Evolutionary conservation across 2,113 vertebrate genomes (phyloP).

Genomic region (Plestiodon gilberti): DNA sequence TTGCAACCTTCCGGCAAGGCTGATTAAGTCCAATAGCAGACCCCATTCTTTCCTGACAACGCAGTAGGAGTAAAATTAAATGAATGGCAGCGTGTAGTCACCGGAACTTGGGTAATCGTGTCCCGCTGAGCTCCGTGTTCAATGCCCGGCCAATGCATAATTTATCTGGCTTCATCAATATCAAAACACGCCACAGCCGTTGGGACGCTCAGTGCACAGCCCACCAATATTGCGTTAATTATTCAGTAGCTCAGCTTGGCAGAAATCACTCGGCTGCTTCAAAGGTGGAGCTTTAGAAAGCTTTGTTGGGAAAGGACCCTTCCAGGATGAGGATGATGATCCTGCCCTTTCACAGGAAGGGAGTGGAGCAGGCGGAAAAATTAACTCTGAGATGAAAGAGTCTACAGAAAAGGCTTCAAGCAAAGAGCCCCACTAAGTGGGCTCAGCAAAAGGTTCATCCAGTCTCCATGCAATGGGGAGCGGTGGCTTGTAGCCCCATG

Average conservation of each 20-base stretch:
- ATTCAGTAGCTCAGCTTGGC: slow-evolving; percentile 46
- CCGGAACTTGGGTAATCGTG: slow-evolving; percentile 43
- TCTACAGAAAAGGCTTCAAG: neutral
- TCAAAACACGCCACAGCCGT: slow-evolving; percentile 67
- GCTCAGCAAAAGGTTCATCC: neutral
- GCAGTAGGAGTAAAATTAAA: slow-evolving; percentile 40
- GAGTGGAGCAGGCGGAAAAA: neutral
- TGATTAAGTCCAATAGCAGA: slow-evolving; percentile 64
- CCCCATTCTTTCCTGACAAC: slow-evolving; percentile 41
- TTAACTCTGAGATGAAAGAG: neutral
- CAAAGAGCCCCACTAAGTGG: neutral
- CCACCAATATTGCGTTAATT: slow-evolving; percentile 66
- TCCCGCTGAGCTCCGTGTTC: slow-evolving; percentile 50
- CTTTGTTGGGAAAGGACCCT: slow-evolving; percentile 20
- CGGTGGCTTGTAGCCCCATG: no score
- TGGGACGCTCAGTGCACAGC: slow-evolving; percentile 57
- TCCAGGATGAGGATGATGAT: neutral
- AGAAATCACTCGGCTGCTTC: slow-evolving; percentile 31
- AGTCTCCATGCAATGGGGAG: neutral
- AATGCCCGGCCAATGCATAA: slow-evolving; percentile 61
- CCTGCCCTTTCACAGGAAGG: fast-evolving
- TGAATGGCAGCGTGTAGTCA: slow-evolving; percentile 40
- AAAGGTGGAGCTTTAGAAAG: slow-evolving; percentile 43
- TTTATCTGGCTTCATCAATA: slow-evolving; percentile 68
- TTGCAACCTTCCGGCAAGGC: slow-evolving; percentile 57